A percentile compares a stretch with the other conserved stretches of the same genome.
phyloP scores from a whole-genome alignment of 2,888 invertebrate species.

The Drosophila putrida region DNA sequence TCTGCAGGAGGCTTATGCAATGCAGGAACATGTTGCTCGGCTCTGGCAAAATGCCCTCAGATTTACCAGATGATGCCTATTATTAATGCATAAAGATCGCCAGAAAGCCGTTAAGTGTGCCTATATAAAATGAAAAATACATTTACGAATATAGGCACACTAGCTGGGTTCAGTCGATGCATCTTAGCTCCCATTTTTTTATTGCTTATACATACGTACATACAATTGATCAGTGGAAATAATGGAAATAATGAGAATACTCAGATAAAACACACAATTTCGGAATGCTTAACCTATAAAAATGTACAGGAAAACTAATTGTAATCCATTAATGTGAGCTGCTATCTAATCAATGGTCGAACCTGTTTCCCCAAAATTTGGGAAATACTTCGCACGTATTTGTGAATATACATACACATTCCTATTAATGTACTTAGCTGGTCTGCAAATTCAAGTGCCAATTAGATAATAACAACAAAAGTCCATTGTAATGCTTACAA shows the following conservation, averaged over 20 bases:
- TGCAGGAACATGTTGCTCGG: conserved; percentile 50
- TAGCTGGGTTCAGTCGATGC: too few relatives aligned
- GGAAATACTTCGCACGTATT: conserved; percentile 22
- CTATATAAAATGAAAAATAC: too few relatives aligned
- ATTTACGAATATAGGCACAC: too few relatives aligned
- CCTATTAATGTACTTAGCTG: conserved; percentile 4
- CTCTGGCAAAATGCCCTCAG: conserved; percentile 16
- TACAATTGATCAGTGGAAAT: not conserved
- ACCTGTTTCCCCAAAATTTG: conserved; percentile 28
- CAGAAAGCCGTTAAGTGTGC: conserved; percentile 5
- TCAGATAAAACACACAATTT: conserved; percentile 2
- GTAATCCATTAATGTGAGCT: conserved; percentile 44
- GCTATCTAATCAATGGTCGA: conserved; percentile 36
- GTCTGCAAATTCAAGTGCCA: conserved; percentile 46
- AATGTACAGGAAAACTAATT: conserved; percentile 6
- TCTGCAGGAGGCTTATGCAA: conserved; percentile 22
- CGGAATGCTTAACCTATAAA: conserved; percentile 7
- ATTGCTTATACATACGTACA: not conserved
- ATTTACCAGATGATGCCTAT: conserved; percentile 23
- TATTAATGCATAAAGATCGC: conserved; percentile 37
- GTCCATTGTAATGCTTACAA: conserved; percentile 39
- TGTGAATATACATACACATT: not conserved
- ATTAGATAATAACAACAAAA: conserved; percentile 58
- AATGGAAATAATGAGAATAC: not conserved
- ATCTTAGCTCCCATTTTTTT: not conserved